Evolutionary conservation across 1,140 invertebrate species (phyloP).

Genomic region (Oryctes rhinoceros): DNA sequence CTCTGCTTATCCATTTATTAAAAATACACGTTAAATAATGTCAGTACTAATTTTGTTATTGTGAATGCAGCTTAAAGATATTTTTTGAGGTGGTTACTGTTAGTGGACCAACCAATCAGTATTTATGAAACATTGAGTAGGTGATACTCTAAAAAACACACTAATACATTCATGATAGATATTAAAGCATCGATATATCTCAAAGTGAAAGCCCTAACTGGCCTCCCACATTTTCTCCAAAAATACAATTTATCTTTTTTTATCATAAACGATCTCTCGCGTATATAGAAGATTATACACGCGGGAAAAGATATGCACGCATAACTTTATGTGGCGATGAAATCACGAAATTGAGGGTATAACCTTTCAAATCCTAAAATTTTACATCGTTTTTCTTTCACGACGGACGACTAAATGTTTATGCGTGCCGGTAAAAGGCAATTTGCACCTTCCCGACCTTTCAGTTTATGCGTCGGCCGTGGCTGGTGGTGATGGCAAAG

Average conservation of each 20-base stretch:
- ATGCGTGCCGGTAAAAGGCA: conserved; percentile 27
- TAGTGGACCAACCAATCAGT: too few relatives aligned
- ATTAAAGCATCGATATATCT: too few relatives aligned
- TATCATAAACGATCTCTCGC: not conserved
- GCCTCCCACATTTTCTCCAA: too few relatives aligned
- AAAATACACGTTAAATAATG: too few relatives aligned
- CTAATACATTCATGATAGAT: too few relatives aligned
- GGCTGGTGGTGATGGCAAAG: not conserved
- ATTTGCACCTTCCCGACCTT: conserved; percentile 13
- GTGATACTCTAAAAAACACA: too few relatives aligned
- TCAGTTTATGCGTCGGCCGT: not conserved
- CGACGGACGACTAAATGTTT: not conserved
- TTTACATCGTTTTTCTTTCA: conserved; percentile 5
- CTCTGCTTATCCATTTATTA: too few relatives aligned
- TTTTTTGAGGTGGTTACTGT: too few relatives aligned
- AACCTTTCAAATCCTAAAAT: not conserved
- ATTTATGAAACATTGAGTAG: too few relatives aligned
- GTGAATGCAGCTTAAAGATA: too few relatives aligned
- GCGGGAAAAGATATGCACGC: not conserved
- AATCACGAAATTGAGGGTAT: not conserved
- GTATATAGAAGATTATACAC: not conserved
- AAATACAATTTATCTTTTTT: conserved; percentile 5
- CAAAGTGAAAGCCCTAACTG: too few relatives aligned
- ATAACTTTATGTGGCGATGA: not conserved
- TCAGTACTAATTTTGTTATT: too few relatives aligned